Base-by-base conservation (phyloP, 2,888 invertebrate species). In the Deroplatys truncata region DNA sequence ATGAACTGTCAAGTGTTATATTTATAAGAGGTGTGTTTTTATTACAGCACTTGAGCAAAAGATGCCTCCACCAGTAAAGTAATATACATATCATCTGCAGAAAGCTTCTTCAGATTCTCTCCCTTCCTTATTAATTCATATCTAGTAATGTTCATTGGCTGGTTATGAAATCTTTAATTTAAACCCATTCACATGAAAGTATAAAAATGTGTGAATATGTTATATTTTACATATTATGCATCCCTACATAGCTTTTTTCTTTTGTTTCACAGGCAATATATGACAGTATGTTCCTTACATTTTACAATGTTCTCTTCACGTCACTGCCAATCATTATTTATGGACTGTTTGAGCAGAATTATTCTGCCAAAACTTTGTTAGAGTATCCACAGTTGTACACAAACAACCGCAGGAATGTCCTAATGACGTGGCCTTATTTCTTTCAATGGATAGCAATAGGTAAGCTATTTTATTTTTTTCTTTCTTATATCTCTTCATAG, bases 231-330 rank as follows among this genome's bases (percentile, higher is more conserved):
- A 84, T 84, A 28, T n/a, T 84, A 10, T 28, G 10, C 2, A 84
- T 84, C 7, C 84, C 9, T n/a, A 29, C 16, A 28, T 84, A 84
- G 1, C 28, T 84, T 10, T 84, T 28, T 84, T 93, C 93, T 90
- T 95, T 95, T 92, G 95, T 95, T 15, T 95, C 95, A 2, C 95
- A 96, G 93, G 95, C 97, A 7, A 94, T 98, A 88, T 97, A 96
- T 93, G 97, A 97, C 93, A 96, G 96, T 0, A 93, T 96, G 92
- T 97, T 96, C 92, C 94, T 98, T 91, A 97, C 97, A 92, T 94
- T 96, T 90, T 98, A 95, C 94, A 98, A 98, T 93, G 94, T 97
- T 86, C 92, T 96, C 49, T 97, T 97, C 92, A 96, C 97, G 0
- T 95, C 97, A 0, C 92, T 96, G 88, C 98, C 98, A 0, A 96